These are phyloP conservation scores for Pollenia amentaria DNA, from an alignment of 2,888 invertebrate species.

Conservation along the genomic window DNA sequence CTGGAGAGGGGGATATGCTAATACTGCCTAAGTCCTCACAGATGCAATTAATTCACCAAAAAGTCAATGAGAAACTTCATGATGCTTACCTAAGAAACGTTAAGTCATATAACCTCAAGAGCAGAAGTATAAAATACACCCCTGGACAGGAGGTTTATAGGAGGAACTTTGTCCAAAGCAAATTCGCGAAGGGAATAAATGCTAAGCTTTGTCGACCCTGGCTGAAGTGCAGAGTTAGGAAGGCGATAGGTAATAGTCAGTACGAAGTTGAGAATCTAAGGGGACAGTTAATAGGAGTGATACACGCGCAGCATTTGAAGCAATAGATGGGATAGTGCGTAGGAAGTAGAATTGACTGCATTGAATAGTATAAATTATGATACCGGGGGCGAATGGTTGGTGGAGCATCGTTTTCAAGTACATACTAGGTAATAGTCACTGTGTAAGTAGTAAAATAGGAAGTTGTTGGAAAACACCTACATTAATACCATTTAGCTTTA, in stretches of 20 bases:
- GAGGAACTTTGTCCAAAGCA: too few species aligned
- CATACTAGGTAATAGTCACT: too few species aligned
- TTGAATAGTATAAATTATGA: too few species aligned
- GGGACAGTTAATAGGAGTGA: background rate
- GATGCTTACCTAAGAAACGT: background rate
- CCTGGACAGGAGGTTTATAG: background rate
- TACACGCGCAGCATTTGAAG: slow-evolving; percentile 4
- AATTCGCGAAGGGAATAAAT: slow-evolving; percentile 9
- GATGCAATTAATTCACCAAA: background rate
- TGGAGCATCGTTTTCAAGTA: too few species aligned
- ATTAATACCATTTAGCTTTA: too few species aligned
- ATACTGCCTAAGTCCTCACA: background rate
- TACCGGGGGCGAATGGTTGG: too few species aligned
- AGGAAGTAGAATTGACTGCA: too few species aligned
- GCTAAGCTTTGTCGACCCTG: slow-evolving; percentile 2
- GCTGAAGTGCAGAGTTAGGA: slow-evolving; percentile 10
- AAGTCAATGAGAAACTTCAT: background rate
- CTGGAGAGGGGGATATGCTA: background rate
- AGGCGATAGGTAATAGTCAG: background rate
- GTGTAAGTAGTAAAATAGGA: too few species aligned
- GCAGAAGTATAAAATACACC: background rate
- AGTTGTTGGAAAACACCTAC: too few species aligned
- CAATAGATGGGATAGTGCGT: too few species aligned
- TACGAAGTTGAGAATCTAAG: background rate
- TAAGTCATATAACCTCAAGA: background rate